Conservation (phyloP, 2,888 invertebrate species). For the Parnassius mnemosyne region DNA sequence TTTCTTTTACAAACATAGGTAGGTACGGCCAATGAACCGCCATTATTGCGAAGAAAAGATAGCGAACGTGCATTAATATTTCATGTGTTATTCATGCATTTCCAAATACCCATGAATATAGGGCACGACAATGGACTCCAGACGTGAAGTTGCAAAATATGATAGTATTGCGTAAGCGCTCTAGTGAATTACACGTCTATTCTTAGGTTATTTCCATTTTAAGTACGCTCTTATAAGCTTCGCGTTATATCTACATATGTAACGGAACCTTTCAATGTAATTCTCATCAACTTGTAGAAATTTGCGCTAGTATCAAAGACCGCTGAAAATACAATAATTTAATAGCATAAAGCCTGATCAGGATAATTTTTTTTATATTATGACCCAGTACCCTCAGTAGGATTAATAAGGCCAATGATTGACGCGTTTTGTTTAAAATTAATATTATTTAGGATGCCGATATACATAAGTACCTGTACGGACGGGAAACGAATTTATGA, state of each 20-base stretch:
- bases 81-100: constrained; percentile 58
- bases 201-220: constrained; percentile 11
- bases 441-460: too few relatives aligned
- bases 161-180: constrained; percentile 29
- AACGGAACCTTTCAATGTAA: too few relatives aligned
- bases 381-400: too few relatives aligned
- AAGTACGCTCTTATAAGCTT: not conserved
- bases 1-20: constrained; percentile 9
- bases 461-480: too few relatives aligned
- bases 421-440: too few relatives aligned
- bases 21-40: constrained; percentile 38
- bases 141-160: constrained; percentile 29
- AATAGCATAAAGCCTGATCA: too few relatives aligned
- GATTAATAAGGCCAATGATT: too few relatives aligned
- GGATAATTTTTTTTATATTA: too few relatives aligned
- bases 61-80: constrained; percentile 55
- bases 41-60: constrained; percentile 48
- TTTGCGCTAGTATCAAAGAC: too few relatives aligned
- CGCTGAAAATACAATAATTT: too few relatives aligned
- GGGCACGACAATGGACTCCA: constrained; percentile 33
- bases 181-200: constrained; percentile 15
- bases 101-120: constrained; percentile 45
- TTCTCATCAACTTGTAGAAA: too few relatives aligned
- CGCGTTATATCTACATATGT: too few relatives aligned
- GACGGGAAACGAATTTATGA: not conserved